Base-by-base conservation (phyloP, 2,888 invertebrate species). In the Lutraria lutraria region DNA sequence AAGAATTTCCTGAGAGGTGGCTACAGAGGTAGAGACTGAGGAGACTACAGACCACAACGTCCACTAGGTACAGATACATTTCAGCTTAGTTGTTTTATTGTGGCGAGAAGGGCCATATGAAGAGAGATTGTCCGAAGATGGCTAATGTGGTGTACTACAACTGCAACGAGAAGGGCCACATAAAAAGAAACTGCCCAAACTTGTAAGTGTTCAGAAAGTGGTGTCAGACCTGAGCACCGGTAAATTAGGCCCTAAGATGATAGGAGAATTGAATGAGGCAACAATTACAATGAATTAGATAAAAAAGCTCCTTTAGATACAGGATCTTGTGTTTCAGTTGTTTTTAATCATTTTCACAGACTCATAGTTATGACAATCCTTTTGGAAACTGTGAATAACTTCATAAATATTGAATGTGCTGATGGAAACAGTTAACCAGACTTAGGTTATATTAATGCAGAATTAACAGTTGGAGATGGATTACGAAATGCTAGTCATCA, bases 211-310 rank as follows among this genome's bases (percentile, higher is more conserved):
- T 79, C 79, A 25, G 25, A 31, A 13, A 6, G 79, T 79, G 31
- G 79, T 25, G 31, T 79, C 79, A 29, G 19, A 81, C 81, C 21
- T n/a, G 81, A 29, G 81, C 54, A 81, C 81, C 53, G 43, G 43
- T n/a, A 81, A 43, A 81, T 12, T 21, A 16, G 81, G n/a, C n/a
- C 53, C 79, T 31, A 31, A 31, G 31, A 29, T 79, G n/a, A 52
- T 80, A 15, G 80, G 80, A 13, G 52, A 52, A 12, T 12, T 52
- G 1, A 80, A 80, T 52, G 80, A 80, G 43, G 80, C 52, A 12
- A 13, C 34, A 16, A 43, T 80, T 29, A 52, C 12, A n/a, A 21
- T 80, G 6, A 80, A 80, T 16, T 12, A 21, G n/a, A 19, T 80
- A 19, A 34, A 2, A 80, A 34, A 43, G 80, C 80, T 16, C 52